These are phyloP conservation scores for Lordiphosa clarofinis DNA, from an alignment of 1,140 invertebrate genomes.

Conservation along the genomic window DNA sequence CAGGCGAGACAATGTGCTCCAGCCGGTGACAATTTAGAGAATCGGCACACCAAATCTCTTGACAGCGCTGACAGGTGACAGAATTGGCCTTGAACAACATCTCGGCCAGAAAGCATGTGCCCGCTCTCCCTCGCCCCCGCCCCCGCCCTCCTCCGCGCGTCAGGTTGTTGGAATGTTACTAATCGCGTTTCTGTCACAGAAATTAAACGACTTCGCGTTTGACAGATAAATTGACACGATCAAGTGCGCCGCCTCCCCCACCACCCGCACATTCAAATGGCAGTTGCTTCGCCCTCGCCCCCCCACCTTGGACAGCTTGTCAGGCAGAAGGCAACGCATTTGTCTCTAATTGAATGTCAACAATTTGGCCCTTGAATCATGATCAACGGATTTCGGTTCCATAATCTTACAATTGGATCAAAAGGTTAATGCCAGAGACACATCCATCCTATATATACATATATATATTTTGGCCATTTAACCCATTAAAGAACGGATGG, in stretches of 20 bases:
- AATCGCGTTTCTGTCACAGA: slow-evolving; percentile 75
- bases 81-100: slow-evolving; percentile 68
- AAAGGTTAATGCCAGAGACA: background rate
- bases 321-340: slow-evolving; percentile 33
- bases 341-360: slow-evolving; percentile 47
- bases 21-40: slow-evolving; percentile 63
- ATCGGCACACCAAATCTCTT: slow-evolving; percentile 48
- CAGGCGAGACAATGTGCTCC: slow-evolving; percentile 39
- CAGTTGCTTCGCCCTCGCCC: too few species aligned
- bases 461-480: slow-evolving; percentile 3
- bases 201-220: slow-evolving; percentile 62
- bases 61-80: slow-evolving; percentile 75
- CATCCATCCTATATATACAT: too few species aligned
- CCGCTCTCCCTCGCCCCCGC: too few species aligned
- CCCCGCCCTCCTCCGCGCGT: slow-evolving; percentile 7
- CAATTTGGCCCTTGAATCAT: slow-evolving; percentile 21
- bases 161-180: slow-evolving; percentile 44
- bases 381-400: too few species aligned
- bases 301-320: slow-evolving; percentile 48
- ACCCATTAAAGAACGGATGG: slow-evolving; percentile 6
- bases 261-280: slow-evolving; percentile 30
- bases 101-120: slow-evolving; percentile 21
- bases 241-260: slow-evolving; percentile 41
- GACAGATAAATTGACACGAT: slow-evolving; percentile 73
- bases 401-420: slow-evolving; percentile 4